A percentile compares a stretch with the other conserved stretches of the same genome.
phyloP scores from a whole-genome alignment of 2,888 invertebrate species.

The Leptura quadrifasciata region DNA sequence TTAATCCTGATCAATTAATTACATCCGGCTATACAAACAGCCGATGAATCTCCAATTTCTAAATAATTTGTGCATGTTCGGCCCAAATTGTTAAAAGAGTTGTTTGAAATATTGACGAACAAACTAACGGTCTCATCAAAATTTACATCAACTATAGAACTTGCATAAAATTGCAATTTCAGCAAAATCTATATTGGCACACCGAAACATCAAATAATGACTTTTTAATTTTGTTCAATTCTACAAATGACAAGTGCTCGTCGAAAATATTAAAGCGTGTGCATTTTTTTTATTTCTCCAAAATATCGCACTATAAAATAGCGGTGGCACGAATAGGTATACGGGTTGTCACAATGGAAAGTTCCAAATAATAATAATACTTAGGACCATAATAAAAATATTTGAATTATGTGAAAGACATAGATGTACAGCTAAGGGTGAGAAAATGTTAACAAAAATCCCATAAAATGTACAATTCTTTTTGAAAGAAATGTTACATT shows the following conservation, averaged over 20 bases:
- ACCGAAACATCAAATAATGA: conserved; percentile 25
- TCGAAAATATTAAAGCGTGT: conserved; percentile 2
- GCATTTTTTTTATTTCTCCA: not conserved
- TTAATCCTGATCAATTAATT: not conserved
- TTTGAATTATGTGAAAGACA: too few relatives aligned
- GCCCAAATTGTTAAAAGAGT: not conserved
- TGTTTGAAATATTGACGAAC: conserved; percentile 30
- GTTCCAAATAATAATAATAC: too few relatives aligned
- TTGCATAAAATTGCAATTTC: conserved; percentile 38
- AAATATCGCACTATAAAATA: not conserved
- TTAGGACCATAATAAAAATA: too few relatives aligned
- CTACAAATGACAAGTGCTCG: conserved; percentile 9
- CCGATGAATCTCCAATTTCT: not conserved
- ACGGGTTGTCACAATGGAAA: too few relatives aligned
- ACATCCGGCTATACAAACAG: not conserved
- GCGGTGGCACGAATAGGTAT: too few relatives aligned
- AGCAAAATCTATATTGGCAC: conserved; percentile 19
- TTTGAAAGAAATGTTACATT: too few relatives aligned
- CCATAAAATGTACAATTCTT: too few relatives aligned
- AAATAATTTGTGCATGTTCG: conserved; percentile 9
- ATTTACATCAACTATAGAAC: conserved; percentile 12
- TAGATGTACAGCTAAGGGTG: too few relatives aligned
- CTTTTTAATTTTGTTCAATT: conserved; percentile 24
- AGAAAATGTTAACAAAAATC: too few relatives aligned
- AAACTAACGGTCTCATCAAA: conserved; percentile 31